phyloP scores from a whole-genome alignment of 2,888 invertebrate species.

The Latrodectus elegans region DNA sequence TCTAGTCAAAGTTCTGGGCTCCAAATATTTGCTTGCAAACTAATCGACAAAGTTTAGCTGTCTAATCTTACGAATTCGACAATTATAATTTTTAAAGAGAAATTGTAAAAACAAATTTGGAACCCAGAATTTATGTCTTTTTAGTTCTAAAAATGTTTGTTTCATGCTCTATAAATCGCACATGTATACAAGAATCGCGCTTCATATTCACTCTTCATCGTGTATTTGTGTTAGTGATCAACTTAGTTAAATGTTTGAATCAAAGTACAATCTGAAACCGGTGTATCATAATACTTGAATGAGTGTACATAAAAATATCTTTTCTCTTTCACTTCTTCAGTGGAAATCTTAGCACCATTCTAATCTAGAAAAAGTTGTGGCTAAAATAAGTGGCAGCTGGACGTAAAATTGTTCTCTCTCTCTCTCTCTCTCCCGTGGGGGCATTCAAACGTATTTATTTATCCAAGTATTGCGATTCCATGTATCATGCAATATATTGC shows the following conservation, averaged over 20 bases:
- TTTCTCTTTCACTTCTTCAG: conserved; percentile 40
- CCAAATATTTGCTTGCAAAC: conserved; percentile 2
- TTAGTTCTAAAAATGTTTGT: conserved; percentile 19
- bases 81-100: too few species aligned
- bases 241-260: conserved; percentile 60
- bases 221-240: conserved; percentile 61
- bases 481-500: conserved; percentile 20
- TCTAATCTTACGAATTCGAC: background rate
- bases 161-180: conserved; percentile 54
- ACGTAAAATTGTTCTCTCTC: conserved; percentile 51
- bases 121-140: conserved; percentile 30
- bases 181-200: conserved; percentile 35
- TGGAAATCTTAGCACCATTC: conserved; percentile 60
- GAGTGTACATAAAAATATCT: conserved; percentile 43
- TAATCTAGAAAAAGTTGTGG: conserved; percentile 48
- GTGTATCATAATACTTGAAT: conserved; percentile 38
- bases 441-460: conserved; percentile 54
- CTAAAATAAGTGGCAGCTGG: conserved; percentile 26
- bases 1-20: conserved; percentile 62
- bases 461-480: conserved; percentile 42
- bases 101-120: conserved; percentile 8
- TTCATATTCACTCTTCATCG: conserved; percentile 56
- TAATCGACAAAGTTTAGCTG: background rate
- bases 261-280: conserved; percentile 55
- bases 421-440: too few species aligned